phyloP scores from a whole-genome alignment of 2,113 vertebrate species.

The Spheniscus mendiculus region DNA sequence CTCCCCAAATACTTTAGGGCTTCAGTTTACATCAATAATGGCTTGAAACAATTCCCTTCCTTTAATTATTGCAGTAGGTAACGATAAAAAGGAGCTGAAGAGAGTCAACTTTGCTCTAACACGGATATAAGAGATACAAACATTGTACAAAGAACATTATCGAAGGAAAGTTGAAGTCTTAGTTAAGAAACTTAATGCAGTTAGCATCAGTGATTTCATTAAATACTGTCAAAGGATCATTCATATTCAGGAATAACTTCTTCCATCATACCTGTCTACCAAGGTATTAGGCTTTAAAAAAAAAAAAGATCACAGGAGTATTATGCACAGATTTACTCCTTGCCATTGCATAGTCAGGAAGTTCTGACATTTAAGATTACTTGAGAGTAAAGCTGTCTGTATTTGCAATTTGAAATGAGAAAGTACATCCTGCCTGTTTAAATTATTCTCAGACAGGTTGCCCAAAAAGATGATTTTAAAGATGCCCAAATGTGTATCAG shows the following conservation, averaged over 20 bases:
- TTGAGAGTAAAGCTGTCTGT: constrained; percentile 33
- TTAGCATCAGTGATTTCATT: neutral
- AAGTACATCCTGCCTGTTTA: constrained; percentile 48
- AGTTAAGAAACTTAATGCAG: neutral
- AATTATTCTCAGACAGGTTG: constrained; percentile 60
- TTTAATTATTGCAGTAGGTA: neutral
- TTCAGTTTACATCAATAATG: neutral
- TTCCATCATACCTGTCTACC: neutral
- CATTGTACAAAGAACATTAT: neutral
- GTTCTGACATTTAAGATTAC: constrained; percentile 15
- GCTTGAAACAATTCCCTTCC: neutral
- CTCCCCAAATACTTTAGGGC: neutral
- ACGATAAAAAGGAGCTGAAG: neutral
- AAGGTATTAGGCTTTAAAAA: neutral
- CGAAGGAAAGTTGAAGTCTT: neutral
- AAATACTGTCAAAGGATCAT: neutral
- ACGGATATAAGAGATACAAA: neutral
- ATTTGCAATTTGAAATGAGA: constrained; percentile 50
- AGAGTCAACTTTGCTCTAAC: neutral
- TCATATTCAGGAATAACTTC: neutral
- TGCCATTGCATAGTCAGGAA: neutral
- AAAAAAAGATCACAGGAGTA: neutral
- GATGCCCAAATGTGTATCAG: constrained; percentile 48
- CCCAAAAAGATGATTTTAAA: constrained; percentile 64
- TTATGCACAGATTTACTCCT: neutral